Percentiles rank a stretch among this genome's conserved stretches.
These are phyloP conservation scores for Nineta flava DNA, from an alignment of 2,888 invertebrate genomes.

Conservation along the genomic window DNA sequence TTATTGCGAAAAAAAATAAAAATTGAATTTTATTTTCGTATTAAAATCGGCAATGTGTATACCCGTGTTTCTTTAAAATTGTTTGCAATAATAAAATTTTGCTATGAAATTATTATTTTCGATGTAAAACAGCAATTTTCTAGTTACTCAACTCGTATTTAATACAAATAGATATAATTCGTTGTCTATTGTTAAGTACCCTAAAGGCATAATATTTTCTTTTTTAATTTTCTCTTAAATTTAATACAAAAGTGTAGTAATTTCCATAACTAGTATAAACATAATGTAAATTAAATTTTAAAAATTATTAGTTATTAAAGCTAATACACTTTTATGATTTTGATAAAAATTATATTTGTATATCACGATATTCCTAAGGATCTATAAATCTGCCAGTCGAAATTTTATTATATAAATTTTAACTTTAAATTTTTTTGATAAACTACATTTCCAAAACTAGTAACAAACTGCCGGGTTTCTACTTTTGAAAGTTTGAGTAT, in stretches of 20 bases:
- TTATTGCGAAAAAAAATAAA: no score
- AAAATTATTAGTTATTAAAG: no score
- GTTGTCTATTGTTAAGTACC: background rate
- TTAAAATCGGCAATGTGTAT: background rate
- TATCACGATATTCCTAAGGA: background rate
- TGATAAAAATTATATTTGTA: background rate
- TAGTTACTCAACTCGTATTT: background rate
- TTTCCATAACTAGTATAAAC: no score
- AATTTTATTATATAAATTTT: background rate
- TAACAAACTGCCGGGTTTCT: background rate
- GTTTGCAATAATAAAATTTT: background rate
- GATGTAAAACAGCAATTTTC: background rate
- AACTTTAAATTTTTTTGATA: background rate
- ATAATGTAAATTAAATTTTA: no score
- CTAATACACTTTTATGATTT: no score
- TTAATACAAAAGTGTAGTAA: no score
- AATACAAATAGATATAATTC: background rate
- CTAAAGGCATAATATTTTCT: background rate
- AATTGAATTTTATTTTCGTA: no score
- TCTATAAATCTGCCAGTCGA: background rate
- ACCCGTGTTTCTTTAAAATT: background rate
- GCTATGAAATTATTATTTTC: background rate
- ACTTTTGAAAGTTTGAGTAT: background rate
- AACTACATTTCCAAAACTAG: background rate
- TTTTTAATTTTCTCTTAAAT: no score